A percentile compares a stretch with the other conserved stretches of the same genome.
Conservation (phyloP, 2,888 invertebrate species). For the Calameuta filiformis region DNA sequence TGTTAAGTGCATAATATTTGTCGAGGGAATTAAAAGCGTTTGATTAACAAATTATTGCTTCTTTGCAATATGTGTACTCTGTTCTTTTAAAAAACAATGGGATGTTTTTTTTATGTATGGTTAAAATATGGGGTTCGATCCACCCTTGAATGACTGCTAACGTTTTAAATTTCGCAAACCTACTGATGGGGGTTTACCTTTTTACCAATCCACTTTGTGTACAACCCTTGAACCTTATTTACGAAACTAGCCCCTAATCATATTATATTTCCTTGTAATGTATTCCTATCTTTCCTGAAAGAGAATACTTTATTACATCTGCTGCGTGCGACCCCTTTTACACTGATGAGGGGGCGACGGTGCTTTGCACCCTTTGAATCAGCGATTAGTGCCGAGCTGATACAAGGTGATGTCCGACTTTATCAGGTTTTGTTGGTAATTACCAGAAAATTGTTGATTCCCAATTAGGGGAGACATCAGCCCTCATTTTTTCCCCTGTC, state of each 20-base stretch:
- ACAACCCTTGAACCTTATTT: conserved; percentile 23
- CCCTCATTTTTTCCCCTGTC: not conserved
- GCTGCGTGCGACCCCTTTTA: not conserved
- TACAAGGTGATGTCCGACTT: not conserved
- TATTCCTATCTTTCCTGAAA: conserved; percentile 36
- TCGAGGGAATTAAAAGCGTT: too few species aligned
- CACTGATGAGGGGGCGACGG: not conserved
- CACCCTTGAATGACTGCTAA: not conserved
- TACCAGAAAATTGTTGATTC: not conserved
- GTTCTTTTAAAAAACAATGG: not conserved
- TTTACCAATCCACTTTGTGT: conserved; percentile 28
- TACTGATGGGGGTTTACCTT: not conserved
- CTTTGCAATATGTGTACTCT: not conserved
- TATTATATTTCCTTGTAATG: conserved; percentile 21
- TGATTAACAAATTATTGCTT: too few species aligned
- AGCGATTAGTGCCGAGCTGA: not conserved
- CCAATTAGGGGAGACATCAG: not conserved
- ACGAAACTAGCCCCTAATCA: conserved; percentile 16
- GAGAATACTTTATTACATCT: conserved; percentile 41
- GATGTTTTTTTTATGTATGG: not conserved
- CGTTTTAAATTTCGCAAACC: not conserved
- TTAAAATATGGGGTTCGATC: not conserved
- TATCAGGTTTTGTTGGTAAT: not conserved
- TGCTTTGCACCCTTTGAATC: not conserved
- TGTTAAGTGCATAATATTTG: too few species aligned